Evolutionary conservation across 2,113 vertebrate genomes (phyloP), one percentile per base, ranked within the genome.

Genomic region (Entomyzon cyanotis): DNA sequence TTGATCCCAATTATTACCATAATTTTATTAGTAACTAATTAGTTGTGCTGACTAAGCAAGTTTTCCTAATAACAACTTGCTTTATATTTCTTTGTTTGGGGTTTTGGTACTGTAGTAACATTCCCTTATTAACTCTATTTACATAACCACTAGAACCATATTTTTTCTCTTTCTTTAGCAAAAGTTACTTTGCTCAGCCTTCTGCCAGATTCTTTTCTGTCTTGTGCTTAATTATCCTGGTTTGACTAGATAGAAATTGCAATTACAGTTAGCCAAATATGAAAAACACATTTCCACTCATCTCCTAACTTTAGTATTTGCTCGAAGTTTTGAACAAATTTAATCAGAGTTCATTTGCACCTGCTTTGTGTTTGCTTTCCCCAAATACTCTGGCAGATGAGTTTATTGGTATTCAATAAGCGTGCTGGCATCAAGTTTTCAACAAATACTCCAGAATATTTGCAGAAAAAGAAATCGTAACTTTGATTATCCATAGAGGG

Each of bases 281-380:
- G 17, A 41, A 80, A 80, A 91, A 78, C 63, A 83, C 11, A 2
- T 76, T 69, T 89, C 27, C 64, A 41, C 62, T 50, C 62, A 53
- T 75, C 24, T 64, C 64, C 85, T 83, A 91, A 79, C 59, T 73
- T 76, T 50, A 78, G 65, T 60, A 60, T 81, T 93, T 92, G 47
- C 62, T 67, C 84, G 64, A 87, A 93, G 90, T 94, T 94, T 94
- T 84, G 60, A 90, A 65, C 42, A 81, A 86, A 93, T 80, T 81
- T 90, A 68, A 70, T 91, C 78, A 80, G 56, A 73, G 47, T 86
- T 82, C 84, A 83, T 92, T 92, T 96, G 73, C 65, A 94, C 62
- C 87, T 90, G 87, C 78, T 88, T 90, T 77, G 52, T 91, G 76
- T 95, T 96, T 96, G 76, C 73, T 60, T 94, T 79, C 67, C 47